A percentile compares a stretch with the other conserved stretches of the same genome.
Evolutionary conservation across 2,113 vertebrate species (phyloP).

Genomic region (Xerus inauris): DNA sequence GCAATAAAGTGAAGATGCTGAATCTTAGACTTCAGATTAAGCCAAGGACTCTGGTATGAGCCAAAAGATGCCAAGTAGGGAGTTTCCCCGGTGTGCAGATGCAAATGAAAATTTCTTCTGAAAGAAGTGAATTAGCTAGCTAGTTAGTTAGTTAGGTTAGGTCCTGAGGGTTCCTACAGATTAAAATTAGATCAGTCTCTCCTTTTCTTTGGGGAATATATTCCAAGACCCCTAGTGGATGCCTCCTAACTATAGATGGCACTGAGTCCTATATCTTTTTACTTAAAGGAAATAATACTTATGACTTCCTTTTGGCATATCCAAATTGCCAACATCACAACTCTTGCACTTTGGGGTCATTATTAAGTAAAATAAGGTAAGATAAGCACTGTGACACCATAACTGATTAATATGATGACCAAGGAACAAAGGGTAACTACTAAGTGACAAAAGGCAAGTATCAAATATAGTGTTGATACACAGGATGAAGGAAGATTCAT

Average conservation of each 20-base stretch:
- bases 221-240: neutral
- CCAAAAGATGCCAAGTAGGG: neutral
- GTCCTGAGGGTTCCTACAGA: neutral
- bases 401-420: too few species aligned
- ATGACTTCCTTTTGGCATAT: neutral
- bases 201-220: neutral
- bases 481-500: neutral
- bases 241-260: neutral
- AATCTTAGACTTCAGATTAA: neutral
- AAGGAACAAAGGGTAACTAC: too few species aligned
- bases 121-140: neutral
- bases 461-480: too few species aligned
- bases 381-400: too few species aligned
- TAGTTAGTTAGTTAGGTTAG: neutral
- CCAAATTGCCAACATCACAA: neutral
- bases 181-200: neutral
- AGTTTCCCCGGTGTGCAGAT: neutral
- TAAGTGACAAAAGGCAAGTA: too few species aligned
- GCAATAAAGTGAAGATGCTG: neutral
- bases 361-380: neutral
- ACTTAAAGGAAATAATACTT: neutral
- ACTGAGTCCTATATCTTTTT: neutral
- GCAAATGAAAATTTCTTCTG: neutral
- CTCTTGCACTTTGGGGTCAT: too few species aligned
- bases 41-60: neutral